These are phyloP conservation scores for Ageneiosus marmoratus DNA, from an alignment of 2,113 vertebrate genomes.

Conservation along the genomic window DNA sequence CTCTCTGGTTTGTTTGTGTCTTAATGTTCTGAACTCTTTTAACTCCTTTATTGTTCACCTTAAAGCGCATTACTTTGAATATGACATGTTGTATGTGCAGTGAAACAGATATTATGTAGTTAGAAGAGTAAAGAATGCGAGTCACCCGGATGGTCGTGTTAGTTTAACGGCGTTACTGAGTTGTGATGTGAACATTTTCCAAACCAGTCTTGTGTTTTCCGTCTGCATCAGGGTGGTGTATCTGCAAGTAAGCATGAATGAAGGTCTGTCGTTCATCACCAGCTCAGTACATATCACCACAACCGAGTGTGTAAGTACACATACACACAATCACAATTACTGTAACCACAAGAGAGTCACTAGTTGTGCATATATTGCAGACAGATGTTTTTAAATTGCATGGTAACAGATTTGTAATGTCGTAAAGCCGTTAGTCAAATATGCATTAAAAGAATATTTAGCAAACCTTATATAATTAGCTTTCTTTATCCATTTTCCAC, in stretches of 20 bases:
- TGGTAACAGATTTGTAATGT: not conserved
- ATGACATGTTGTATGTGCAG: not conserved
- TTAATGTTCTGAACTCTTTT: not conserved
- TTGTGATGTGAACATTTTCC: not conserved
- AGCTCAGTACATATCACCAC: constrained; percentile 87
- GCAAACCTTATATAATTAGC: not conserved
- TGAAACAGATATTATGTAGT: not conserved
- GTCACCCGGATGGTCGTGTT: not conserved
- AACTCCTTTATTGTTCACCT: not conserved
- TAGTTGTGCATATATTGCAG: not conserved
- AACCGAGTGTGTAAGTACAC: constrained; percentile 81
- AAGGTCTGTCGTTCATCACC: constrained; percentile 85
- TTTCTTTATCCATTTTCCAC: not conserved
- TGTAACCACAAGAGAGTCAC: not conserved
- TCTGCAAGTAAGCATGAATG: constrained; percentile 91
- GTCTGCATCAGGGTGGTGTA: constrained; percentile 83
- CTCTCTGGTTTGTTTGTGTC: not conserved
- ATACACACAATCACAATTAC: not conserved
- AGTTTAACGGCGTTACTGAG: not conserved
- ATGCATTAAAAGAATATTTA: not conserved
- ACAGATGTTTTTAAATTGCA: not conserved
- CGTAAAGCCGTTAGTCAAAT: not conserved
- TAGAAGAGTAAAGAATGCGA: not conserved
- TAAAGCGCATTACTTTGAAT: not conserved
- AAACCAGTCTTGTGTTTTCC: constrained; percentile 42